Evolutionary conservation across 2,797 vertebrate genomes (phyloP), one percentile per base, ranked within the genome.

Genomic region (Eulemur rubriventer): DNA sequence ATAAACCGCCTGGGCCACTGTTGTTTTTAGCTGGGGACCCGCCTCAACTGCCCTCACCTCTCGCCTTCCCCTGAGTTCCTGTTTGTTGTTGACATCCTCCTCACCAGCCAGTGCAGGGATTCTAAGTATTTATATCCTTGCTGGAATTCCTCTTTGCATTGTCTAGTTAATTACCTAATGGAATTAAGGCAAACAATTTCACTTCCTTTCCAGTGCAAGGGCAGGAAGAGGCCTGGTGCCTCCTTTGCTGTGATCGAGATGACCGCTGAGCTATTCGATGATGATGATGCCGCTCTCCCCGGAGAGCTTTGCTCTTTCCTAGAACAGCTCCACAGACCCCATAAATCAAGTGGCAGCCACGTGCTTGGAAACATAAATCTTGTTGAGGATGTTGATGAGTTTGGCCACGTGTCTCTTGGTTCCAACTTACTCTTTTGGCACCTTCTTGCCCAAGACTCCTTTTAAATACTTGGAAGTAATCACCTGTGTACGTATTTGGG

Each of bases 161-260:
- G 97, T 97, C 95, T 96, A 75, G 93, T 97, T 98, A 92, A 98
- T 97, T 96, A 96, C 93, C 94, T 97, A 65, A 96, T 92, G 75
- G 93, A 89, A 96, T 94, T 17, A 85, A 89, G 91, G 85, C 97
- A 88, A 97, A 95, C 91, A 95, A 87, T 95, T 97, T 91, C 26
- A 2, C 59, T 96, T 97, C 96, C 97, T 96, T 91, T 85, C 89
- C 97, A 76, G 83, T 6, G 59, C 46, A 7, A n/a, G 92, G 61
- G 69, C 90, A 86, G 94, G 96, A 97, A 94, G 57, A 43, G 82
- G 75, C 59, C 79, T 28, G 78, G 91, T 83, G 91, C 70, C 93
- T 89, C 93, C 82, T 84, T 52, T 73, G 7, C 85, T 70, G 57
- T 24, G 92, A 97, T 87, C 1, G 70, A 91, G 94, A 72, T 55